Evolutionary conservation across 2,888 invertebrate species (phyloP), one percentile per base, ranked within the genome.

Genomic region (Dicycla oo): DNA sequence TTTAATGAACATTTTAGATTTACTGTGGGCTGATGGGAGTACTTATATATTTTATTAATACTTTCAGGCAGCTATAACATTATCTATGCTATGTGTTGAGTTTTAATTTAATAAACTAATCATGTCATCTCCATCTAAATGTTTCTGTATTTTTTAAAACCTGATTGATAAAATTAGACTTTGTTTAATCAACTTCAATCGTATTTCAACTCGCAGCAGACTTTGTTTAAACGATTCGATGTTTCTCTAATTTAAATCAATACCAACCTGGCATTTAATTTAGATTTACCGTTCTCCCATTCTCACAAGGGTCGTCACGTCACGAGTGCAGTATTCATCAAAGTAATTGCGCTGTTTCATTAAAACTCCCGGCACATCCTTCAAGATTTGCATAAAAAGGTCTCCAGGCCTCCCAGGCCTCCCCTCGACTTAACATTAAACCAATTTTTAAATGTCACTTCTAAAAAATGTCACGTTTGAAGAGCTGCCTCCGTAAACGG

Each of bases 341-440:
- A 93, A 93, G 93, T 93, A 93, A 94, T 94, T 92, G 93, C 92
- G 88, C 90, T 91, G 92, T 94, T 93, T 93, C 94, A 93, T 95
- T 95, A 94, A 92, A 93, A 95, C 91, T 91, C 94, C 87, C 88
- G 88, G 93, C 95, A 94, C 94, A 94, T 95, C 93, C 89, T 93
- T 92, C 90, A 91, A 92, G 93, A 95, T 95, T 95, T 94, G 88
- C 94, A 95, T 94, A 95, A 95, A 94, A 95, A 94, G 93, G 93
- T 92, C 91, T 90, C 85, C 83, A 85, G 89, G 90, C 89, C 85
- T 83, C 68, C 76, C 80, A 86, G 90, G 89, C 89, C 84, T 84
- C 66, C 88, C 82, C 86, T 88, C 87, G 83, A 85, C 88, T 89
- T 85, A 90, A 91, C 90, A 90, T 89, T 92, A 90, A 91, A 92